Percentiles rank a stretch among this genome's conserved stretches.
Conservation (phyloP, 2,113 vertebrate species). For the Motacilla alba region DNA sequence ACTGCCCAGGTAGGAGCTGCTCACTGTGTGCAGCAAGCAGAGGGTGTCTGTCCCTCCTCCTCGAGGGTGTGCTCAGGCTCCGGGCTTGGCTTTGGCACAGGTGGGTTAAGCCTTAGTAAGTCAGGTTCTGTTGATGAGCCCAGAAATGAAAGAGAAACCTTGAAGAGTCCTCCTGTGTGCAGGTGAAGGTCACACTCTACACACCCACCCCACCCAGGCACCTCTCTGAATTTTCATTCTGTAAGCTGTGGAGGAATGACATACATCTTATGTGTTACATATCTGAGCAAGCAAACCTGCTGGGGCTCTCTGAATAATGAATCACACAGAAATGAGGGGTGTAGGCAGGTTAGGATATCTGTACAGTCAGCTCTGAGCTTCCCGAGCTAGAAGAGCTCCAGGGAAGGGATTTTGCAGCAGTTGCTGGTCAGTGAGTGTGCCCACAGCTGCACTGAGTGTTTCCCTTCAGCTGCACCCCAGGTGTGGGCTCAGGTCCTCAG, state of each 20-base stretch:
- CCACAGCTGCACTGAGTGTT: background rate
- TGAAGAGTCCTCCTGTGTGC: background rate
- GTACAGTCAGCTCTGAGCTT: background rate
- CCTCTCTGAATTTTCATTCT: background rate
- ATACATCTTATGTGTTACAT: accelerated
- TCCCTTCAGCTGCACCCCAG: background rate
- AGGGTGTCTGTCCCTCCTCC: accelerated
- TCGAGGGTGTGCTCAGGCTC: background rate
- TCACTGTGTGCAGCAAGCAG: background rate
- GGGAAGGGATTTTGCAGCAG: background rate
- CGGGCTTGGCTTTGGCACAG: background rate
- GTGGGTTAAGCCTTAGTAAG: too few relatives aligned
- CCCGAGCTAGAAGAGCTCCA: background rate
- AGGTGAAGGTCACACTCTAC: background rate
- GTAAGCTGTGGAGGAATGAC: background rate
- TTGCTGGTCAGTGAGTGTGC: background rate
- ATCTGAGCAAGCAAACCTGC: background rate
- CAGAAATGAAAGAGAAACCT: background rate
- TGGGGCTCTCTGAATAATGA: background rate
- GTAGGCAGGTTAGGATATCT: background rate
- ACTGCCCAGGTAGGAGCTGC: background rate
- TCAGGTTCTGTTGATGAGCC: background rate
- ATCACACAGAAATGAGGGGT: background rate
- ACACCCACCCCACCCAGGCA: background rate
- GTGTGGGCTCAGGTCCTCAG: background rate